Base-by-base conservation (phyloP, 1,140 invertebrate species). In the Semibalanus balanoides region DNA sequence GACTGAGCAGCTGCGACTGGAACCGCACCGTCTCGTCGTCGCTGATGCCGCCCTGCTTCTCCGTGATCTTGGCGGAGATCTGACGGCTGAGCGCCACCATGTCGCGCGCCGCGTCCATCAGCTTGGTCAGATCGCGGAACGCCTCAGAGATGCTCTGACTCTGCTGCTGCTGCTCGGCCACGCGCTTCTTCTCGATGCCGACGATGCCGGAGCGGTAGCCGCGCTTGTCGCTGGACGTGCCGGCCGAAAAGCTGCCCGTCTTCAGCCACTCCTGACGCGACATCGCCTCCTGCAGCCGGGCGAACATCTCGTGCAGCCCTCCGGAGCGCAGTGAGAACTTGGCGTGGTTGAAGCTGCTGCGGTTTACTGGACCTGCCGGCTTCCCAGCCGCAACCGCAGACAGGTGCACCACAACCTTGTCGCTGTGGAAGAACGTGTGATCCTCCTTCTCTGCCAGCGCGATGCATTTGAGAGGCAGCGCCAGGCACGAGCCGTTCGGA, bases 1-100 rank as follows among this genome's bases (percentile, higher is more conserved):
- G 88, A 84, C 95, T 97, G 83, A 99, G 88, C 69, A 99, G 85
- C 82, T 99, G 97, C 0, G 95, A 93, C 83, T 98, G 97, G 81
- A 99, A 98, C 79, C 90, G 89, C 27, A 98, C 88, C 17, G 96
- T 98, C 86, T 99, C 97, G 87, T 99, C 97, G 83, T 98, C 95
- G 22, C 94, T 96, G 78, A 98, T 95, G 81, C 96, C 93, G 31
- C 95, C 96, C 87, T 97, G 93, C 82, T 92, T 94, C 80, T 97
- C 94, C 86, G 92, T 89, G 80, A 99, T 95, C 88, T 96, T 97
- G 76, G 88, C 88, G 70, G 96, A 95, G 81, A 99, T 98, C 77
- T 87, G 92, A 83, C 94, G 95, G 0, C 95, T 94, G 79, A 99
- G 85, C 3, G 86, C 83, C 29, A 99, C 96, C 97, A 99, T 99